These are phyloP conservation scores for Sparus aurata DNA, from an alignment of 2,797 vertebrate species.

Conservation along the genomic window DNA sequence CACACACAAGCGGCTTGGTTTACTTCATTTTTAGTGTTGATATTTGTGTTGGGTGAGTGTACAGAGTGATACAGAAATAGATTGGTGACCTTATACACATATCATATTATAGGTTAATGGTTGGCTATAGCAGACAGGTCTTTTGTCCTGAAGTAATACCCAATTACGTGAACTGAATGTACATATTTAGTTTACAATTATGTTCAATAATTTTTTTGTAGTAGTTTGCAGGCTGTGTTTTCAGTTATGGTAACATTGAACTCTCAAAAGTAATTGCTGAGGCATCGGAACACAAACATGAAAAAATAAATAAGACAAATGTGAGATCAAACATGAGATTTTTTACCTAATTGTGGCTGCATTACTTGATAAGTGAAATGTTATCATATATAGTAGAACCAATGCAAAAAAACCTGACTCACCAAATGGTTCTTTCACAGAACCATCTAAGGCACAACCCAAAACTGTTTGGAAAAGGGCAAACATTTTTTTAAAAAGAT, in stretches of 20 bases:
- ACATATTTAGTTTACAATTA: not conserved
- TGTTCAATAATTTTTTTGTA: not conserved
- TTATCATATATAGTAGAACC: not conserved
- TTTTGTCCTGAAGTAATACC: constrained; percentile 5
- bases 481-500: no score
- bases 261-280: not conserved
- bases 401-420: no score
- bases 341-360: no score
- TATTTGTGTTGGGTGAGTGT: constrained; percentile 7
- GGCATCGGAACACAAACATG: no score
- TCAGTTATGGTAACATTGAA: not conserved
- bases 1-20: constrained; percentile 28
- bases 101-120: constrained; percentile 32
- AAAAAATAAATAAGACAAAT: not conserved
- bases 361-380: not conserved
- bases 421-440: no score
- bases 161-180: not conserved
- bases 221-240: not conserved
- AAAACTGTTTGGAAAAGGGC: no score
- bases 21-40: constrained; percentile 52
- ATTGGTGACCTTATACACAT: constrained; percentile 36
- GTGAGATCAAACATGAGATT: not conserved
- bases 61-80: constrained; percentile 46
- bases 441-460: no score
- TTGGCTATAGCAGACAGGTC: not conserved